Evolutionary conservation across 1,140 invertebrate genomes (phyloP).

Genomic region (Heliconius himera): DNA sequence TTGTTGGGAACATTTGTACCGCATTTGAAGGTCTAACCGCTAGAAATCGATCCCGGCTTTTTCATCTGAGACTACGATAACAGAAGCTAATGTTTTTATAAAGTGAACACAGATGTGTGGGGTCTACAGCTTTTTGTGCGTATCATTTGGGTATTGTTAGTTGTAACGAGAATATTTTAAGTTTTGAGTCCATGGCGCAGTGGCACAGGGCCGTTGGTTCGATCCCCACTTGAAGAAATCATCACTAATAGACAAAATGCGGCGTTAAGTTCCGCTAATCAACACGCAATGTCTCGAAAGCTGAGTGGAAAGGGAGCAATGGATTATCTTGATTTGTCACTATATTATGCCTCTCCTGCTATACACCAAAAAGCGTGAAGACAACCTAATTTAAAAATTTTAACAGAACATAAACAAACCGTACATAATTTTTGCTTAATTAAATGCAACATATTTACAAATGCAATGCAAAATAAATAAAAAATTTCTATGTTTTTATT

Average conservation of each 20-base stretch:
- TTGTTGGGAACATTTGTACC: conserved; percentile 8
- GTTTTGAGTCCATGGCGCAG: not conserved
- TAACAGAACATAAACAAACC: not conserved
- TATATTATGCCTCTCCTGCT: not conserved
- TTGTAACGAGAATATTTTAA: not conserved
- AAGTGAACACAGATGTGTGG: conserved; percentile 27
- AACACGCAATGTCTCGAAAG: no score
- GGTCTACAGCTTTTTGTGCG: conserved; percentile 21
- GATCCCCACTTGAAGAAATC: not conserved
- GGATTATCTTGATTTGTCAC: not conserved
- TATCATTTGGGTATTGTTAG: not conserved
- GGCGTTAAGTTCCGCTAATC: no score
- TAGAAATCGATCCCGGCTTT: conserved; percentile 30
- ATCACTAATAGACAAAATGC: not conserved
- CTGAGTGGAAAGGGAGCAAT: no score
- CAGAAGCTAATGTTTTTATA: conserved; percentile 26
- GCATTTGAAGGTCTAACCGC: conserved; percentile 8
- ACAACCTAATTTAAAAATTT: not conserved
- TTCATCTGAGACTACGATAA: conserved; percentile 19
- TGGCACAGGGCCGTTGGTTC: not conserved
- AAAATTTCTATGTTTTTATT: conserved; percentile 3
- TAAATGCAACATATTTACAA: not conserved
- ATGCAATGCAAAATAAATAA: not conserved
- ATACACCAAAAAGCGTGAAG: not conserved
- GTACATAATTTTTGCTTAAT: not conserved